Conservation (phyloP, 2,797 vertebrate genomes). For the Rhincodon typus region DNA sequence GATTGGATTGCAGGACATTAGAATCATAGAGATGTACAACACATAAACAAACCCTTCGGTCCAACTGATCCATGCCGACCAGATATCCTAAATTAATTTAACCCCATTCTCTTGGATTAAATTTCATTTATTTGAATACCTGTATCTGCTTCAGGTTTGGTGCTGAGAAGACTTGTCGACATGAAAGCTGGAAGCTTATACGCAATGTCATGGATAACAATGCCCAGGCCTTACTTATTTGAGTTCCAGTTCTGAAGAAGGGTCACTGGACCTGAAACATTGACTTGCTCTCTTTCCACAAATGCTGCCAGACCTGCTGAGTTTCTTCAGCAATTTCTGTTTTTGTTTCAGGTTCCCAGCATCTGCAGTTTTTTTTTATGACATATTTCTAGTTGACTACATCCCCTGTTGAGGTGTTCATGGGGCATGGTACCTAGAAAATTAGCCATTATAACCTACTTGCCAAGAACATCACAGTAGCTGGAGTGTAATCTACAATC, state of each 20-base stretch:
- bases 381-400: not conserved
- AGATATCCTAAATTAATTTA: no score
- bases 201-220: not conserved
- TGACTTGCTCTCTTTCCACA: no score
- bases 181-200: not conserved
- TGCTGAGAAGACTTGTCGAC: not conserved
- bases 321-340: no score
- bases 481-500: not conserved
- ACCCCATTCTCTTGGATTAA: no score
- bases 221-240: not conserved
- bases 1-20: not conserved
- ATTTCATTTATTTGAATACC: not conserved
- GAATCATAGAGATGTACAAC: no score
- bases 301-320: no score
- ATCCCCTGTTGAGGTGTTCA: not conserved
- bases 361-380: no score
- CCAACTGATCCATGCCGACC: no score
- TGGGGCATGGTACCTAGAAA: not conserved
- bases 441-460: not conserved
- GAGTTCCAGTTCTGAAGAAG: no score
- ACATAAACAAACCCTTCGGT: no score
- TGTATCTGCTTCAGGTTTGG: not conserved
- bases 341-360: no score
- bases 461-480: not conserved
- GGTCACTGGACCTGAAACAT: no score